Conservation (phyloP, 1,140 invertebrate genomes). For the Mactra quadrangularis region DNA sequence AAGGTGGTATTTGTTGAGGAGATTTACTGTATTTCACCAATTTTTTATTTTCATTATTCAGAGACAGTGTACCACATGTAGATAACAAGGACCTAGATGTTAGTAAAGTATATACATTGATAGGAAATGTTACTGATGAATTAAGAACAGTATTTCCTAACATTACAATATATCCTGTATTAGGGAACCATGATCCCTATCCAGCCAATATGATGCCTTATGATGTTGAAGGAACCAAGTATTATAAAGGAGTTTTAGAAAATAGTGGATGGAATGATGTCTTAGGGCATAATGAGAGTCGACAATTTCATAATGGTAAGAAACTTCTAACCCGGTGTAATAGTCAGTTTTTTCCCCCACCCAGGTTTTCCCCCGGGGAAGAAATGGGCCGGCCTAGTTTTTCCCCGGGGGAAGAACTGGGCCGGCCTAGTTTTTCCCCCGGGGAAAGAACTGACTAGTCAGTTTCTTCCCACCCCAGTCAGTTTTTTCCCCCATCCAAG, state of each 20-base stretch:
- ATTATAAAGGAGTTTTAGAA: slow-evolving; percentile 79
- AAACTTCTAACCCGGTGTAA: no score
- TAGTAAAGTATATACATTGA: slow-evolving; percentile 70
- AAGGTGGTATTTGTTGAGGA: no score
- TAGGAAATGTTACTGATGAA: slow-evolving; percentile 79
- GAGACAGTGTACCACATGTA: slow-evolving; percentile 83
- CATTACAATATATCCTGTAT: slow-evolving; percentile 80
- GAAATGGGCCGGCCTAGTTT: no score
- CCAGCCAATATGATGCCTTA: slow-evolving; percentile 74
- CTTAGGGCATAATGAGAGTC: slow-evolving; percentile 55
- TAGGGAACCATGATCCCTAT: slow-evolving; percentile 84
- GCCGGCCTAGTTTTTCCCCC: no score
- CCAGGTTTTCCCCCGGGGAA: no score
- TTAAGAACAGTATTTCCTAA: slow-evolving; percentile 78
- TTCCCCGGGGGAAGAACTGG: no score
- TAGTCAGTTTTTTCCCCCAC: no score
- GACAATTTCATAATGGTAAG: slow-evolving; percentile 70
- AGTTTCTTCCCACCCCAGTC: no score
- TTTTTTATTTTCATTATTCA: no score
- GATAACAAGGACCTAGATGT: slow-evolving; percentile 71
- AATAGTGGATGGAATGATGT: slow-evolving; percentile 76
- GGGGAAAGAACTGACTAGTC: no score
- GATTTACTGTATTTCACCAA: no score
- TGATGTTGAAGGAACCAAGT: slow-evolving; percentile 56
- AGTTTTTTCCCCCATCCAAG: no score